Evolutionary conservation across 1,140 invertebrate species (phyloP), one percentile per base, ranked within the genome.

Genomic region (Zaprionus davidi): DNA sequence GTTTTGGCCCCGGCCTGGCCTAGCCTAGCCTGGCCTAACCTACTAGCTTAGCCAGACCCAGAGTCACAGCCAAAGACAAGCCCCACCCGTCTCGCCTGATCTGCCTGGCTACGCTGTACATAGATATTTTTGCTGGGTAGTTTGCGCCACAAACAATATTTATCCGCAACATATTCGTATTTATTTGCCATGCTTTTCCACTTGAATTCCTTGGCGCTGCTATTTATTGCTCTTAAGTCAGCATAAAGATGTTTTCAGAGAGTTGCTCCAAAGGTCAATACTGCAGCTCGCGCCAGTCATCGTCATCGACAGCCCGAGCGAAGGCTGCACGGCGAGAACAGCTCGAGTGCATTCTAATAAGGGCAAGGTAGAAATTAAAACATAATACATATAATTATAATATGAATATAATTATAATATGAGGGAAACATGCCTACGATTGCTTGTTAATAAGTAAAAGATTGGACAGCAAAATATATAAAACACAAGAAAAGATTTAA

Each of bases 101-200:
- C 38, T 11, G 31, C 2, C 31, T 34, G 28, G 28, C 28, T 6
- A 34, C 7, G n/a, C n/a, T 46, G 41, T 46, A 46, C 41, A 46
- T 46, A 17, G 41, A 46, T 56, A 28, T 15, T 26, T 28, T 15
- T 12, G 11, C 36, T 41, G 38, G 15, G 22, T 71, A 65, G 58
- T 65, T 65, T 64, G 62, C 72, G 56, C 81, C 81, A 83, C 83
- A 84, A 83, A 68, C 81, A 79, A 74, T 86, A 71, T 69, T 79
- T 82, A 81, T 58, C 77, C 84, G 79, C 78, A 62, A 80, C 77
- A 75, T 86, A 78, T 76, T 65, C 62, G 62, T 76, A 76, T 88
- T 87, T 87, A 87, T 88, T 81, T 88, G 77, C 74, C 55, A 81
- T 76, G 84, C 82, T 86, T 86, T 85, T 79, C 82, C 76, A 85